Percentiles rank a stretch among this genome's conserved stretches.
These are phyloP conservation scores for Graptemys geographica DNA, from an alignment of 2,797 vertebrate genomes.

Conservation along the genomic window DNA sequence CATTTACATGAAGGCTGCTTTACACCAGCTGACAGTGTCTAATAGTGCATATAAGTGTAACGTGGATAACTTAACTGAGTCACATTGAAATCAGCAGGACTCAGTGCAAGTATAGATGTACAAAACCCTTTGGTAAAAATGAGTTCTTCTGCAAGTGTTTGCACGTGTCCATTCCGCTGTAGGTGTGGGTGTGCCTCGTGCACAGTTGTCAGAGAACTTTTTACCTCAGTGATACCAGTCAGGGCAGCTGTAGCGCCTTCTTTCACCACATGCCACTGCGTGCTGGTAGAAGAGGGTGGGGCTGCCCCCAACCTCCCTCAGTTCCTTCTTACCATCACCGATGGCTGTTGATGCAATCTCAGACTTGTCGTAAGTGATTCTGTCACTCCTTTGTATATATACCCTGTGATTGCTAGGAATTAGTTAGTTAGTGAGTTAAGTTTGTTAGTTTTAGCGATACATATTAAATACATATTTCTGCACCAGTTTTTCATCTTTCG, in stretches of 20 bases:
- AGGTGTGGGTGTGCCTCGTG: neutral
- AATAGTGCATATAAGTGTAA: neutral
- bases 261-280: neutral
- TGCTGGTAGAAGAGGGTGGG: neutral
- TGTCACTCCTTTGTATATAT: neutral
- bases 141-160: neutral
- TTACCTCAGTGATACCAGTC: neutral
- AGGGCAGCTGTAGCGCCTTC: neutral
- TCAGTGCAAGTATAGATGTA: neutral
- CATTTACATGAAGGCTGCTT: fast-evolving
- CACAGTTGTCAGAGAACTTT: neutral
- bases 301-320: neutral
- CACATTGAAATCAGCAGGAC: neutral
- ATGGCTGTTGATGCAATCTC: neutral
- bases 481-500: neutral
- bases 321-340: neutral
- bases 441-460: neutral
- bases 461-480: neutral
- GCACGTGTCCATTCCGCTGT: neutral
- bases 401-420: neutral
- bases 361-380: neutral
- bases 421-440: neutral
- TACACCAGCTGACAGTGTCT: neutral
- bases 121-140: neutral
- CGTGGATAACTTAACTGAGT: neutral